A percentile compares a stretch with the other conserved stretches of the same genome.
These are phyloP conservation scores for Alsophila aescularia DNA, from an alignment of 2,888 invertebrate genomes.

Conservation along the genomic window DNA sequence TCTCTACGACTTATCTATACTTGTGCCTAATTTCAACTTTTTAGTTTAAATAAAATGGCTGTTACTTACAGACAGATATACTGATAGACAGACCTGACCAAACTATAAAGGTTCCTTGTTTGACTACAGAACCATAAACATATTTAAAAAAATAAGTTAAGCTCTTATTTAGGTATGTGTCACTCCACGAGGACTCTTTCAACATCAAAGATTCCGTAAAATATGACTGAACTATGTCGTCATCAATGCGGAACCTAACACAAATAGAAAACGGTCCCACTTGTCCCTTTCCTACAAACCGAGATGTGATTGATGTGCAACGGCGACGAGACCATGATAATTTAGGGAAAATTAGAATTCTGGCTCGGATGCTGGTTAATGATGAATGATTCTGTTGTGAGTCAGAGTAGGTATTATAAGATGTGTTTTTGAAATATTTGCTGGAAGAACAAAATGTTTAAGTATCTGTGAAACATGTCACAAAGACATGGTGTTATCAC, in stretches of 20 bases:
- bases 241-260: constrained; percentile 37
- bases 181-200: constrained; percentile 7
- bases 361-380: constrained; percentile 37
- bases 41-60: no score
- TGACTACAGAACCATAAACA: not conserved
- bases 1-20: no score
- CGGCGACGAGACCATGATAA: constrained; percentile 56
- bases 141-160: not conserved
- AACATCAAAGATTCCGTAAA: constrained; percentile 12
- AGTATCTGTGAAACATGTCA: no score
- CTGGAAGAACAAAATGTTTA: no score
- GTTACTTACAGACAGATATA: no score
- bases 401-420: not conserved
- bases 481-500: no score
- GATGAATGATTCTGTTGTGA: constrained; percentile 30
- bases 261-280: constrained; percentile 36
- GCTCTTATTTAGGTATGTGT: not conserved
- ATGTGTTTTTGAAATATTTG: not conserved
- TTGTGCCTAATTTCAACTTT: no score
- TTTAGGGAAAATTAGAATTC: constrained; percentile 63
- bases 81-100: no score
- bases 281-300: constrained; percentile 37
- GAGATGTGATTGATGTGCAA: constrained; percentile 61
- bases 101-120: no score
- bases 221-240: constrained; percentile 19